Conservation (phyloP, 2,888 invertebrate species). For the Agriotes lineatus region DNA sequence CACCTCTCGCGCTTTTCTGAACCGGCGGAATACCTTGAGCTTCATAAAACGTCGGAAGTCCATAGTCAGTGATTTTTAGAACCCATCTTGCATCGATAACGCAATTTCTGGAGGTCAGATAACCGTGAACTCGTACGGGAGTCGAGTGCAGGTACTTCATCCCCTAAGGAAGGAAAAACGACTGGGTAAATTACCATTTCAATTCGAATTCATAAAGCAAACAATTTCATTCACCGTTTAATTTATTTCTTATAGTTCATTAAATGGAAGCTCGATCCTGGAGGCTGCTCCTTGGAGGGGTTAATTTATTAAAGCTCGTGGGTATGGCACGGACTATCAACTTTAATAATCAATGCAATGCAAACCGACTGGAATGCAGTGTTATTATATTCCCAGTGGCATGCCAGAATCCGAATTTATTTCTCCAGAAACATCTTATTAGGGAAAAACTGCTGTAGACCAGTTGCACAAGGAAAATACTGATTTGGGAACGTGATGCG, state of each 20-base stretch:
- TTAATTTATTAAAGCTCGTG: constrained; percentile 6
- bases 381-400: not conserved
- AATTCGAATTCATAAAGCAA: not conserved
- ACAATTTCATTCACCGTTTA: not conserved
- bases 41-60: constrained; percentile 81
- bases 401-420: not conserved
- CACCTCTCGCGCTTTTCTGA: constrained; percentile 78
- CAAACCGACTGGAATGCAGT: not conserved
- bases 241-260: constrained; percentile 5
- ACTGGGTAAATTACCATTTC: not conserved
- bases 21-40: constrained; percentile 78
- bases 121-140: constrained; percentile 86
- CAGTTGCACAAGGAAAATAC: too few relatives aligned
- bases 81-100: constrained; percentile 97
- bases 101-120: constrained; percentile 90
- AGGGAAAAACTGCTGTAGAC: not conserved
- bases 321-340: constrained; percentile 6
- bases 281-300: not conserved
- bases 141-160: constrained; percentile 92
- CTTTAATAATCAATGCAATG: constrained; percentile 24
- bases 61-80: constrained; percentile 93
- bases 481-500: too few relatives aligned
- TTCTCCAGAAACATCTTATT: not conserved
- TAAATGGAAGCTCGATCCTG: constrained; percentile 6
- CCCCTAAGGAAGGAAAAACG: constrained; percentile 70